Evolutionary conservation across 2,888 invertebrate genomes (phyloP), one percentile per base, ranked within the genome.

Genomic region (Lampropteryx suffumata): DNA sequence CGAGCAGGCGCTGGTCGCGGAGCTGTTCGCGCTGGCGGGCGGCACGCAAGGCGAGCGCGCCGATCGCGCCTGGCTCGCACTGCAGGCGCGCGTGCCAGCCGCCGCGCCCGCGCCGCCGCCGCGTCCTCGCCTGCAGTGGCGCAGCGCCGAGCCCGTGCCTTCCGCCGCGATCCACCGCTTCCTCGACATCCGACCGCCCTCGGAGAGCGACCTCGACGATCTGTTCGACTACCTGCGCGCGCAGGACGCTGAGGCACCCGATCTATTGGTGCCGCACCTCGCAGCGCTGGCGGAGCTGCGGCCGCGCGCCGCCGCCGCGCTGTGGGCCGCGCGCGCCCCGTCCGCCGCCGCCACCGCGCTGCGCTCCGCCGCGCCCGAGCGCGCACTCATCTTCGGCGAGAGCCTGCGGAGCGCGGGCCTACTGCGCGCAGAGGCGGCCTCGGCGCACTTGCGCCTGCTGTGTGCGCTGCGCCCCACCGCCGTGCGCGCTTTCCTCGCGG

Each of bases 11-110:
- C 61, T 84, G n/a, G 65, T 81, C 11, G 67, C 64, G 21, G 69
- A 71, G 39, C 68, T 80, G 27, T 70, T 72, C 51, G 67, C 74
- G 50, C 63, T 83, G 10, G 79, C 79, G 5, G 71, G 65, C 6
- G 24, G 4, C 10, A 21, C 36, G 9, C 55, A 42, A 2, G 72
- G 79, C 50, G 84, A 84, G 67, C 74, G 83, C 24, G 71, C 82
- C 10, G 88, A 89, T 63, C 77, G 81, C 52, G 82, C 83, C 5
- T 86, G 84, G 85, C 65, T 84, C 8, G 71, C 73, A 17, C 62
- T 85, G 24, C 54, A 51, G 24, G n/a, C 51, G 30, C 60, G 60
- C 37, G n/a, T 49, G 30, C 60, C 57, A 37, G 42, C 72, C 63
- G 63, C 8, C 62, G 58, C 53, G 27, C 56, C 62, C 52, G 49